Base-by-base conservation (phyloP, 2,888 invertebrate genomes). In the Melikaiella ostensackeni region DNA sequence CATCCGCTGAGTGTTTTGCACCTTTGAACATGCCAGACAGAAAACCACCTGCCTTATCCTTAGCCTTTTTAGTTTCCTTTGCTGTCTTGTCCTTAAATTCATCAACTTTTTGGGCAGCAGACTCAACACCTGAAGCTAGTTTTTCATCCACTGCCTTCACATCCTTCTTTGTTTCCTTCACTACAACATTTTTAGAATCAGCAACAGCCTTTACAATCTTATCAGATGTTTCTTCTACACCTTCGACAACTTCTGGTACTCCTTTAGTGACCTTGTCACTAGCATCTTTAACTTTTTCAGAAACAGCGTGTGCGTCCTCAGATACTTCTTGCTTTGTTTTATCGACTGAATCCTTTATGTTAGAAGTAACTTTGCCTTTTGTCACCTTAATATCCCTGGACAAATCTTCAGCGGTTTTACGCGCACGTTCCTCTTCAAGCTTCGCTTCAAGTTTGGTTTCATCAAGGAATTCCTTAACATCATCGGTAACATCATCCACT, bases 401-500 rank as follows among this genome's bases (percentile, higher is more conserved):
- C 21, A 59, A 50, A 35, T 55, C 55, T 33, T 30, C 9, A 61
- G 73, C 30, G 75, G 35, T 57, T 64, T 76, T 13, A 77, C 80
- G 62, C 11, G 64, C 38, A 13, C 73, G 57, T 80, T 88, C 86
- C 73, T 82, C 84, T 75, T 85, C 85, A 30, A 79, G 82, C 46
- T 80, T 81, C 27, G 61, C 62, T 59, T 78, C 74, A 9, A 81
- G 79, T 70, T 61, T 76, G 3, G 61, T 77, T 7, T 35, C 59
- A 59, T 46, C 70, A 21, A 33, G 46, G 30, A 64, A 63, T 24
- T 74, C 63, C 62, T 77, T 77, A 0, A 79, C 75, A 0, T 87
- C 86, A 0, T 84, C 85, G 0, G 83, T 50, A 0, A 80, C 77
- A 8, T 88, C 88, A 0, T 87, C 85, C 0, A 81, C 83, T 0